Base-by-base conservation (phyloP, 2,888 invertebrate species). In the Andrena dorsata region DNA sequence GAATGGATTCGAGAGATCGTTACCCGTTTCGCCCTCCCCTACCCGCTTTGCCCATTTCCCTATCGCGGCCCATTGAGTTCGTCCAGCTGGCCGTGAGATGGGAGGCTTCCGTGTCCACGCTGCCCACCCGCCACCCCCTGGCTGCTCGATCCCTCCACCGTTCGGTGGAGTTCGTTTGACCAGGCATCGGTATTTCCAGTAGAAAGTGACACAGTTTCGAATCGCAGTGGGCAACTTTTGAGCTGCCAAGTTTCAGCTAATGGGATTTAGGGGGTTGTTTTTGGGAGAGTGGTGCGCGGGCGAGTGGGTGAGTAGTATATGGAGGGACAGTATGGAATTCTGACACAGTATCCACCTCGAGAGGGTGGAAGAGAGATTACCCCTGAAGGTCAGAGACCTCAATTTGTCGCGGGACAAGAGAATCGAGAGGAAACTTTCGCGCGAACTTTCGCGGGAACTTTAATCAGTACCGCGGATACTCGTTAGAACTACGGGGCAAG, bases 1-100 rank as follows among this genome's bases (percentile, higher is more conserved):
- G 80, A 80, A 82, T 72, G 75, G 75, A 80, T 82, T 80, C 80
- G 75, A 80, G 63, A 61, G 72, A 69, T 80, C 80, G 82, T 82
- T 82, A 82, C 82, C 58, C 65, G 60, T 16, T 49, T 41, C 41
- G 41, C 5, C 41, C 41, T 41, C 13, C 26, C 4, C 26, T 23
- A 32, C 65, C 10, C 10, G 30, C 63, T 66, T 56, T 53, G 28
- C 51, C 76, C 56, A 76, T 76, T 83, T 70, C 73, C 76, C 72
- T 71, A 76, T 76, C 68, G 58, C 63, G 69, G 30, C 4, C 58
- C 72, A 70, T 72, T 80, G 83, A 53, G 56, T 49, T 63, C 56
- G 53, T 41, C 75, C 85, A 53, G 32, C 72, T 41, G n/a, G 53
- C 47, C 53, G 32, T 28, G 32, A 32, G 61, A 35, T n/a, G 61